Evolutionary conservation across 2,888 invertebrate species (phyloP), one percentile per base, ranked within the genome.

Genomic region (Eueremaeus valkanovi): DNA sequence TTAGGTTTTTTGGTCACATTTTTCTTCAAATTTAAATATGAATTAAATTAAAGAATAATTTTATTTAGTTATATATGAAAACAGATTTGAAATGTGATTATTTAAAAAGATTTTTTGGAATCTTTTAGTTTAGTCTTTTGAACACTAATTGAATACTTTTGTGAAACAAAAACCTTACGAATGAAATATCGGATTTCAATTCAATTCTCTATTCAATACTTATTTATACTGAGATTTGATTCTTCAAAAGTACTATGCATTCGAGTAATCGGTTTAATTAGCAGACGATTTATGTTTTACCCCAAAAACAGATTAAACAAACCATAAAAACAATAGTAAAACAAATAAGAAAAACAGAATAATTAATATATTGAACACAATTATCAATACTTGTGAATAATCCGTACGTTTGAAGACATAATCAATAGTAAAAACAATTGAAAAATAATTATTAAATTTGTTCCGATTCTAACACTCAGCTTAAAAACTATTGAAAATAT

Each of bases 231-330:
- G 33, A 61, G 31, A 61, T 31, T 16, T 31, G 61, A 61, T 58
- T 29, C 61, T 29, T 61, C 31, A 21, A 61, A 29, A 61, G 18
- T 61, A 31, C 61, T 61, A 61, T 61, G 61, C 61, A 61, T 61
- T 61, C 21, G 29, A 55, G 21, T 21, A 24, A 49, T 9, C 24
- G 18, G 31, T 61, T 61, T 61, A 31, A 9, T 29, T 55, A 55
- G 55, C 61, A 61, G 27, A 58, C 29, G 16, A 61, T 31, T 29
- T 55, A 24, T 45, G 13, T 21, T 21, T 21, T 24, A 55, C 21
- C 21, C 21, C 18, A 55, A 55, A 9, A 55, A 49, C 24, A 55
- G 21, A 16, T 13, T 18, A 45, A 45, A 6, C 45, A 6, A 45
- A 45, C 45, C 3, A 45, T 45, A 16, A 16, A 45, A 45, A 16